Conservation (phyloP, 2,113 vertebrate genomes). For the Sus scrofa region T2T-Sscrofa CM000822.6:80538001-80538500, state of each 20-base stretch:
- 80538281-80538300: accelerated
- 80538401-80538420: accelerated
- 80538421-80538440: neutral
- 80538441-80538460: neutral
- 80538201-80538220: no score
- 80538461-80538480: neutral
- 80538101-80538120: neutral
- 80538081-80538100: neutral
- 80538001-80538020: neutral
- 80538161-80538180: neutral
- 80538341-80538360: neutral
- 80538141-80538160: neutral
- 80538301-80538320: neutral
- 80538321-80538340: neutral
- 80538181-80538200: neutral
- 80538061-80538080: neutral
- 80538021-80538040: neutral
- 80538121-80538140: neutral
- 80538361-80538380: neutral
- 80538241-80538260: neutral
- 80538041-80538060: no score
- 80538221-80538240: neutral
- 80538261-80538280: neutral
- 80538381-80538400: neutral
- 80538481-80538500: accelerated